A percentile compares a stretch with the other conserved stretches of the same genome.
These are phyloP conservation scores for Aphelocoma californica DNA, from an alignment of 2,797 vertebrate genomes.

Conservation along the genomic window DNA sequence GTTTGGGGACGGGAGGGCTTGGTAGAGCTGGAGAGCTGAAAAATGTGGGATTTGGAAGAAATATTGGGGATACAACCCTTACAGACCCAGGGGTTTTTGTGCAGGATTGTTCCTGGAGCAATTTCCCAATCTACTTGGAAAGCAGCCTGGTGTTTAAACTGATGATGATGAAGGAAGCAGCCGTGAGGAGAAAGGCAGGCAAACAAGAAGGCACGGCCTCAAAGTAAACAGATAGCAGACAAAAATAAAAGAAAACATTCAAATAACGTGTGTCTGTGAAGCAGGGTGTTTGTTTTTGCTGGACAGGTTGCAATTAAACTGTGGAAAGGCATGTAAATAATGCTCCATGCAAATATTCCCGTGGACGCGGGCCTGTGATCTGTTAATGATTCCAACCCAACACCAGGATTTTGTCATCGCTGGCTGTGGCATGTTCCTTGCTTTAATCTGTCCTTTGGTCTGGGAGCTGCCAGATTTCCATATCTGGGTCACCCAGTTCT, in stretches of 20 bases:
- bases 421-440: constrained; percentile 4
- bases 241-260: not conserved
- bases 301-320: constrained; percentile 10
- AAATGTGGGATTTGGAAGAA: not conserved
- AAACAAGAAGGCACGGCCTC: not conserved
- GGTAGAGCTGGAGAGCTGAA: not conserved
- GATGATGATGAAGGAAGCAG: not conserved
- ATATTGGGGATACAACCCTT: not conserved
- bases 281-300: not conserved
- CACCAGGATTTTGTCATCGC: constrained; percentile 6
- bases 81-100: not conserved
- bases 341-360: constrained; percentile 18
- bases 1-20: not conserved
- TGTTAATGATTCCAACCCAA: constrained; percentile 3
- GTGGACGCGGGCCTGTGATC: not conserved
- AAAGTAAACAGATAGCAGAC: not conserved
- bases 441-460: constrained; percentile 55
- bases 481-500: constrained; percentile 51
- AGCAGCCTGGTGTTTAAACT: not conserved
- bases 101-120: not conserved
- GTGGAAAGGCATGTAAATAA: constrained; percentile 4
- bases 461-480: constrained; percentile 41
- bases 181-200: not conserved
- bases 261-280: not conserved
- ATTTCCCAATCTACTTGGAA: not conserved